Evolutionary conservation across 2,797 vertebrate genomes (phyloP).

Genomic region (Danio tinwini): DNA sequence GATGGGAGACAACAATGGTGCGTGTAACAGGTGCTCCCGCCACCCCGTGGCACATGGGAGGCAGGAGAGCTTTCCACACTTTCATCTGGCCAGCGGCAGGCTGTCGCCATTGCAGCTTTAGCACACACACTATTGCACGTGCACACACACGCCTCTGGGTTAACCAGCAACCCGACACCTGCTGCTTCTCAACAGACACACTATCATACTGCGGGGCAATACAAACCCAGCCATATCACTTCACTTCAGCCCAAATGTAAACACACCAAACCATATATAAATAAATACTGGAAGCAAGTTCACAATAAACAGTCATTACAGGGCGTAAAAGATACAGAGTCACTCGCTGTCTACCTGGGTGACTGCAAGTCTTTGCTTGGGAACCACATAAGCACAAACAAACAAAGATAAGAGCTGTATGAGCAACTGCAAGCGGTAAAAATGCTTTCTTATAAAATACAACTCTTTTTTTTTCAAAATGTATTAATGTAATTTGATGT

Average conservation of each 20-base stretch:
- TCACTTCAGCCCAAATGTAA: slow-evolving; percentile 55
- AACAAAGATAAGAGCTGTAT: background rate
- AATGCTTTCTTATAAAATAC: too few species aligned
- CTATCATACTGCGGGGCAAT: slow-evolving; percentile 34
- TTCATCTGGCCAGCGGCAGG: slow-evolving; percentile 63
- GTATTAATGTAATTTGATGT: slow-evolving; percentile 20
- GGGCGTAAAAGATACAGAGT: background rate
- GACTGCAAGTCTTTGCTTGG: background rate
- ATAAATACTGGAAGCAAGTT: slow-evolving; percentile 37
- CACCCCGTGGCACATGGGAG: slow-evolving; percentile 56
- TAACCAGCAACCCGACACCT: slow-evolving; percentile 62
- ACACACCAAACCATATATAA: slow-evolving; percentile 41
- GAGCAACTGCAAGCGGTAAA: too few species aligned
- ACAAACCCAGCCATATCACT: slow-evolving; percentile 58
- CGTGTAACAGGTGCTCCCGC: slow-evolving; percentile 63
- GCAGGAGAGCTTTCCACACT: slow-evolving; percentile 58
- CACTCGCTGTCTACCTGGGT: background rate
- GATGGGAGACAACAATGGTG: slow-evolving; percentile 62
- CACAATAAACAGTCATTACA: slow-evolving; percentile 38
- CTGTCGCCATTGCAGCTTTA: slow-evolving; percentile 51
- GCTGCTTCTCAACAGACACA: slow-evolving; percentile 60
- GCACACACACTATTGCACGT: slow-evolving; percentile 55
- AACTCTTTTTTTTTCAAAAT: too few species aligned
- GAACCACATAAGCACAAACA: slow-evolving; percentile 1
- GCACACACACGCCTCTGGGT: slow-evolving; percentile 47